Percentiles rank a stretch among this genome's conserved stretches.
These are phyloP conservation scores for Falco columbarius DNA, from an alignment of 2,797 vertebrate genomes.

Conservation along the genomic window DNA sequence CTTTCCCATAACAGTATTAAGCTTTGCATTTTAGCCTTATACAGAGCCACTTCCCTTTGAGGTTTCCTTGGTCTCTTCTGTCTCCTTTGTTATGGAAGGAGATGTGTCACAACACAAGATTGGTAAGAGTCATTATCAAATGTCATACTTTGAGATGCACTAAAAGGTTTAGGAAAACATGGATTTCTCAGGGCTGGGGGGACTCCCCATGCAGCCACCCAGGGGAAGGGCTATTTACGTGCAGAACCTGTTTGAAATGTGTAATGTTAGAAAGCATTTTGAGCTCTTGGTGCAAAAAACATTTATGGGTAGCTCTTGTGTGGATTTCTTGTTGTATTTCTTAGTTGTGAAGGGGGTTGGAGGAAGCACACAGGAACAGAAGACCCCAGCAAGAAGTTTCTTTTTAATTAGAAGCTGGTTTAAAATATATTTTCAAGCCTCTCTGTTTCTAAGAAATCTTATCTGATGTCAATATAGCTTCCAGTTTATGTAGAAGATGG, in stretches of 20 bases:
- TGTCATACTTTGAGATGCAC: background rate
- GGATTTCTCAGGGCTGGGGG: background rate
- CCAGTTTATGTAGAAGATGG: background rate
- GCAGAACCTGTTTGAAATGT: background rate
- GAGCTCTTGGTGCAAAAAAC: background rate
- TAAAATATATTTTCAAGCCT: background rate
- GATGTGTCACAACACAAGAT: background rate
- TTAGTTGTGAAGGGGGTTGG: background rate
- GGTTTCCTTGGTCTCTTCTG: background rate
- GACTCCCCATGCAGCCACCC: background rate
- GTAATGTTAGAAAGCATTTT: background rate
- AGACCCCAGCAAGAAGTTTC: background rate
- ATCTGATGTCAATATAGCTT: background rate
- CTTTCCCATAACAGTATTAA: background rate
- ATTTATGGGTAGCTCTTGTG: background rate
- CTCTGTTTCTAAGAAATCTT: background rate
- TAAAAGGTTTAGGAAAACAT: constrained; percentile 25
- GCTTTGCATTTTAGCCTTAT: background rate
- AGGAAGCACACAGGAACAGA: background rate
- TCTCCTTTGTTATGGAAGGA: background rate
- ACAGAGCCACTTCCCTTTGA: background rate
- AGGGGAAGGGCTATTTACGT: background rate
- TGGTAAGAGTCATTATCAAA: background rate
- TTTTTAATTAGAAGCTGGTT: background rate
- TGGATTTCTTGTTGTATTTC: background rate